A percentile compares a stretch with the other conserved stretches of the same genome.
Evolutionary conservation across 64 coral and sea anemone species (phyloP).

Genomic region (Pocillopora verrucosa): DNA sequence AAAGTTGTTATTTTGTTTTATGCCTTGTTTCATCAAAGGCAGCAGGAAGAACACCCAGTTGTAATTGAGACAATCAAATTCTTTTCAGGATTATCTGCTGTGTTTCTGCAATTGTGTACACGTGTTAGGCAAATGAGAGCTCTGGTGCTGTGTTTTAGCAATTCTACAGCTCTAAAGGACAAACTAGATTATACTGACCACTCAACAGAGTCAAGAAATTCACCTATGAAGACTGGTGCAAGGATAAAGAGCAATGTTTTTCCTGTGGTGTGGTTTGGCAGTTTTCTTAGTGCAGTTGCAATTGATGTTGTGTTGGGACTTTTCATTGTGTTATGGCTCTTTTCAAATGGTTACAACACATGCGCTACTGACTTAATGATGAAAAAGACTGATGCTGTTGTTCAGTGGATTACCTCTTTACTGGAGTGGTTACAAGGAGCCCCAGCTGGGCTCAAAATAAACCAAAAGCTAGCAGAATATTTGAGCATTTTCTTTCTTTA

Average conservation of each 20-base stretch:
- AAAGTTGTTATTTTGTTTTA: background rate
- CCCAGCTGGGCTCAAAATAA: conserved; percentile 92
- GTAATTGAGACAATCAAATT: background rate
- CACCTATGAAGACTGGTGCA: background rate
- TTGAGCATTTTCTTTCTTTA: conserved; percentile 88
- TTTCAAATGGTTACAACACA: conserved; percentile 19
- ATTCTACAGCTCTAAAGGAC: background rate
- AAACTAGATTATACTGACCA: background rate
- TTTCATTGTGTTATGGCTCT: conserved; percentile 52
- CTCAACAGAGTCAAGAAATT: background rate
- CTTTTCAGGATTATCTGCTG: conserved; percentile 2
- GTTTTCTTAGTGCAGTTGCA: conserved; percentile 25
- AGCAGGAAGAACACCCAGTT: background rate
- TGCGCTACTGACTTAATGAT: conserved; percentile 49
- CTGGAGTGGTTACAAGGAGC: conserved; percentile 86
- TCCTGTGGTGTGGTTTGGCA: conserved; percentile 41
- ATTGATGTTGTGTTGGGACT: conserved; percentile 81
- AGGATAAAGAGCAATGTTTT: background rate
- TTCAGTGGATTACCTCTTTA: conserved; percentile 42
- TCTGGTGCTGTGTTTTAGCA: background rate
- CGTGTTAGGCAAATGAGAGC: conserved; percentile 22
- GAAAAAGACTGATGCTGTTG: conserved; percentile 75
- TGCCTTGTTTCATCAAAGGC: background rate
- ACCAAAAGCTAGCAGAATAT: conserved; percentile 77
- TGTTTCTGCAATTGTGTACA: background rate